These are phyloP conservation scores for Typhlomys cinereus DNA, from an alignment of 2,113 vertebrate genomes.

Conservation along the genomic window DNA sequence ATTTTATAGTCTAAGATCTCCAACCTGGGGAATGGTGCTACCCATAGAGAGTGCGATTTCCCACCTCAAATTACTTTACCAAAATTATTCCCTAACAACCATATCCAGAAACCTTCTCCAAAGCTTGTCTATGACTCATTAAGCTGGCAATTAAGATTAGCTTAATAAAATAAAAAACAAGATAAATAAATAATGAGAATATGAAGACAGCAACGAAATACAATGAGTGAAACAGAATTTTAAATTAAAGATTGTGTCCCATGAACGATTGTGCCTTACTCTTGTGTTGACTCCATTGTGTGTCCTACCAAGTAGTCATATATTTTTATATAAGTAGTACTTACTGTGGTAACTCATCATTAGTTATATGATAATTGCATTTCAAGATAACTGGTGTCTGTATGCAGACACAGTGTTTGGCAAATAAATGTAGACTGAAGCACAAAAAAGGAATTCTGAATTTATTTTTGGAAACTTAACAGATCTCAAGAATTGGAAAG, in stretches of 20 bases:
- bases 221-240: background rate
- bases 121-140: too few relatives aligned
- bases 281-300: slow-evolving; percentile 3
- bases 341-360: slow-evolving; percentile 58
- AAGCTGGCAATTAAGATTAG: too few relatives aligned
- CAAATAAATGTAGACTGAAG: slow-evolving; percentile 15
- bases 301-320: slow-evolving; percentile 65
- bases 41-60: too few relatives aligned
- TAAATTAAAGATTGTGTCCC: slow-evolving; percentile 49
- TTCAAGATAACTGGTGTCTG: slow-evolving; percentile 53
- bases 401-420: slow-evolving; percentile 49
- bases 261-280: background rate
- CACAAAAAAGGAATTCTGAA: slow-evolving; percentile 54
- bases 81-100: too few relatives aligned
- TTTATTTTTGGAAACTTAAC: slow-evolving; percentile 53
- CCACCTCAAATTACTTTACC: too few relatives aligned
- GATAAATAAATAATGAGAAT: slow-evolving; percentile 29
- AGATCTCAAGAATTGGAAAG: slow-evolving; percentile 36
- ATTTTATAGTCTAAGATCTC: too few relatives aligned
- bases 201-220: background rate
- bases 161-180: too few relatives aligned
- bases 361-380: slow-evolving; percentile 68
- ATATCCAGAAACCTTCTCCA: too few relatives aligned
- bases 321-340: slow-evolving; percentile 70
- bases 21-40: too few relatives aligned